Evolutionary conservation across 2,113 vertebrate genomes (phyloP).

Genomic region (Perca schrenkii): DNA sequence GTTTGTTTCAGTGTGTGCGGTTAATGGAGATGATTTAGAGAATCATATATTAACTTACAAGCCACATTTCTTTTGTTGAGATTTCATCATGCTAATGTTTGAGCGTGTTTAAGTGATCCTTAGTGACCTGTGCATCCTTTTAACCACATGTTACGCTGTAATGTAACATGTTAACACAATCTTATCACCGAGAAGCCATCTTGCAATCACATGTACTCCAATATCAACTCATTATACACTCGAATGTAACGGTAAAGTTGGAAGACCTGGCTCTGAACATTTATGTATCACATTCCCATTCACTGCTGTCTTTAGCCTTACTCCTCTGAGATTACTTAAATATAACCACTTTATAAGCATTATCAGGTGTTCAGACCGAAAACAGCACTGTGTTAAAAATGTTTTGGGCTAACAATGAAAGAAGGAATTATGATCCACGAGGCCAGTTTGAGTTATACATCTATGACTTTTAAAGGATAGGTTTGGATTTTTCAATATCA

Average conservation of each 20-base stretch:
- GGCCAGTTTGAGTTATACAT: not conserved
- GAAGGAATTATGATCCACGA: not conserved
- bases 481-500: not conserved
- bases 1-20: constrained; percentile 26
- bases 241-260: constrained; percentile 53
- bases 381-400: constrained; percentile 6
- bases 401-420: not conserved
- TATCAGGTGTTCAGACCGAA: constrained; percentile 15
- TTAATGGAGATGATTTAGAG: constrained; percentile 1
- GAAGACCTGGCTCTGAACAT: constrained; percentile 33
- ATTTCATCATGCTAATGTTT: constrained; percentile 12
- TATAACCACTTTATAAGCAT: constrained; percentile 1
- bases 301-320: constrained; percentile 35
- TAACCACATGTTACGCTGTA: constrained; percentile 12
- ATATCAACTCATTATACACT: constrained; percentile 20
- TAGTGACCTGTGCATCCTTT: constrained; percentile 31
- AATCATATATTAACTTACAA: not conserved
- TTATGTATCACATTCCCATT: constrained; percentile 59
- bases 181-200: constrained; percentile 1
- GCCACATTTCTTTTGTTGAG: not conserved
- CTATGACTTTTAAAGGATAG: not conserved
- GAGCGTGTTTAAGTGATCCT: constrained; percentile 45
- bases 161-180: not conserved
- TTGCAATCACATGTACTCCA: not conserved
- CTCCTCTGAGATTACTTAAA: not conserved